phyloP scores from a whole-genome alignment of 2,888 invertebrate species.

The Cybosia mesomella region DNA sequence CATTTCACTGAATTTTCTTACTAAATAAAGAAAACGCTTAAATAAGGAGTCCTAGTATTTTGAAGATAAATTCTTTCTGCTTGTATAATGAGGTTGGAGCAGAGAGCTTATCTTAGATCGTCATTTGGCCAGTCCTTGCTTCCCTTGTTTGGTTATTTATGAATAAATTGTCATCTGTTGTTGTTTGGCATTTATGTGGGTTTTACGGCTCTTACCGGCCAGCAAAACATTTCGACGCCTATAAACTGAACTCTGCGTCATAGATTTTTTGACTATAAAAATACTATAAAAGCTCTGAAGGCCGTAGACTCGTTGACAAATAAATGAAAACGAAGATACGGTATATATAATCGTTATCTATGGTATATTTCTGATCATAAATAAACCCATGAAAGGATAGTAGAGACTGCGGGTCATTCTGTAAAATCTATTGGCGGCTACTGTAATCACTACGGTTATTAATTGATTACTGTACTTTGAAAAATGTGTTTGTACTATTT shows the following conservation, averaged over 20 bases:
- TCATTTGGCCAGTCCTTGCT: slow-evolving; percentile 29
- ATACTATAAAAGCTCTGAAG: slow-evolving; percentile 20
- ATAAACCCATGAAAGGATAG: slow-evolving; percentile 12
- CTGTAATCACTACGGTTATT: slow-evolving; percentile 3
- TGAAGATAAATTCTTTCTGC: slow-evolving; percentile 45
- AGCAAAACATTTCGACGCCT: slow-evolving; percentile 34
- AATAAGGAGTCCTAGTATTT: slow-evolving; percentile 38
- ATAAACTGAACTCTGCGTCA: slow-evolving; percentile 29
- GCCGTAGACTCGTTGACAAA: slow-evolving; percentile 18
- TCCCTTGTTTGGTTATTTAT: slow-evolving; percentile 26
- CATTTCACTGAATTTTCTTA: slow-evolving; percentile 23
- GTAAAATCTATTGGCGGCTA: slow-evolving; percentile 8
- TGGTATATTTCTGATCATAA: slow-evolving; percentile 8
- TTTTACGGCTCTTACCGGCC: slow-evolving; percentile 40
- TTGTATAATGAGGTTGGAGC: slow-evolving; percentile 18
- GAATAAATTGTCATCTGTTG: slow-evolving; percentile 32
- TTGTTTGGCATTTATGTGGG: slow-evolving; percentile 37
- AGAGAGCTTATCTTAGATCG: slow-evolving; percentile 35
- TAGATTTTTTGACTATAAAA: slow-evolving; percentile 29
- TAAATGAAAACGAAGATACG: slow-evolving; percentile 16
- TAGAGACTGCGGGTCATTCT: neutral
- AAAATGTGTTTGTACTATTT: neutral
- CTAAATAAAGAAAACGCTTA: slow-evolving; percentile 34
- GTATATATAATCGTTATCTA: slow-evolving; percentile 13
- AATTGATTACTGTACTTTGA: neutral